Evolutionary conservation across 1,140 invertebrate species (phyloP).

Genomic region (Gryon sp.): DNA sequence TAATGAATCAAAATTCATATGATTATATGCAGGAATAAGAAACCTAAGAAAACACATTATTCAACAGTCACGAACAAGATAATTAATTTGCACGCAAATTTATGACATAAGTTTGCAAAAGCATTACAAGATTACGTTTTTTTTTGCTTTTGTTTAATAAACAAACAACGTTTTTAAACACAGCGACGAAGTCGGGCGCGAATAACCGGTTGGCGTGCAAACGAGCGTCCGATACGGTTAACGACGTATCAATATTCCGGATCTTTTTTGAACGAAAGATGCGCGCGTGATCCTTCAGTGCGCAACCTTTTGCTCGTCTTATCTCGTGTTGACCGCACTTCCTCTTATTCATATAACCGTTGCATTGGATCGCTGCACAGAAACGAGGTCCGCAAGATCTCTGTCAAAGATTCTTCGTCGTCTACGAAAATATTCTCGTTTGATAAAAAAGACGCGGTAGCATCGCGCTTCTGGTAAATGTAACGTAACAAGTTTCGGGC

Average conservation of each 20-base stretch:
- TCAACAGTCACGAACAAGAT: slow-evolving; percentile 6
- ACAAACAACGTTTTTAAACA: too few relatives aligned
- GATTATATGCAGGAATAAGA: too few relatives aligned
- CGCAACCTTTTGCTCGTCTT: slow-evolving; percentile 12
- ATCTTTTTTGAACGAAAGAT: too few relatives aligned
- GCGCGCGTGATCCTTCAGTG: too few relatives aligned
- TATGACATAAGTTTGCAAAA: slow-evolving; percentile 23
- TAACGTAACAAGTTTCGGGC: slow-evolving; percentile 45
- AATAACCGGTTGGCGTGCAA: slow-evolving; percentile 54
- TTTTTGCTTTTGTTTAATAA: neutral
- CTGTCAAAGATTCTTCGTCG: slow-evolving; percentile 12
- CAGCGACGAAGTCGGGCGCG: slow-evolving; percentile 10
- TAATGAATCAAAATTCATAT: too few relatives aligned
- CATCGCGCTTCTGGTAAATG: slow-evolving; percentile 30
- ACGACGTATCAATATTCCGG: slow-evolving; percentile 50
- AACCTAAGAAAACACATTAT: too few relatives aligned
- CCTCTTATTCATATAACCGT: slow-evolving; percentile 42
- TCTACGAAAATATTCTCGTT: slow-evolving; percentile 34
- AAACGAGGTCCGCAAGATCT: slow-evolving; percentile 15
- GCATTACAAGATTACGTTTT: slow-evolving; percentile 14
- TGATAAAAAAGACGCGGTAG: slow-evolving; percentile 26
- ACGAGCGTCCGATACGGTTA: slow-evolving; percentile 26
- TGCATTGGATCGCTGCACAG: neutral
- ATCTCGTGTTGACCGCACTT: slow-evolving; percentile 29
- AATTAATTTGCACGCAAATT: slow-evolving; percentile 17